Evolutionary conservation across 2,113 vertebrate genomes (phyloP), one percentile per base, ranked within the genome.

Genomic region (Zapus hudsonius): DNA sequence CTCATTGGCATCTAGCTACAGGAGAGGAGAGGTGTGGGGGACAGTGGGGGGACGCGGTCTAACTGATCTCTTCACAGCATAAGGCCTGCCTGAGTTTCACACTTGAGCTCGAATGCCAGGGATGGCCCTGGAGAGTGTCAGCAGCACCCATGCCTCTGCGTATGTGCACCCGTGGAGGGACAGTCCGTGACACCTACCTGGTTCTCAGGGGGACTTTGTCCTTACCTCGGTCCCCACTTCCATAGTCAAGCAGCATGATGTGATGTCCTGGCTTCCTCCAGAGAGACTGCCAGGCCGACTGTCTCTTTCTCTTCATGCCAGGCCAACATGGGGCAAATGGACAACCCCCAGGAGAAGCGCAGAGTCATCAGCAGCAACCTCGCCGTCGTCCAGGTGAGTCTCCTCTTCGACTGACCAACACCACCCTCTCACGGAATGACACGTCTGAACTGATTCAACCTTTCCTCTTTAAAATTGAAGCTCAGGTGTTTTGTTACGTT

Each of bases 281-380:
- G 31, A 52, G 57, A 27, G 40, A 9, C 25, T 36, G n/a, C 25
- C 59, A 55, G 63, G 70, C 74, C 40, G 15, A 33, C 22, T 69
- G 20, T n/a, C 42, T 69, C n/a, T 95, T 67, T 94, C 38, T 97
- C 69, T 96, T 90, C 55, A 22, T 93, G 29, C 47, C 84, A 99
- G 99, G 99, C 99, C 95, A 99, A 99, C 96, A 98, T 98, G 0
- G 99, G 99, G 67, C 98, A 99, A 97, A 98, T 99, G 79, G 98
- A 99, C 73, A 98, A 99, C 94, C 97, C 98, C 17, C 97, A 96
- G 63, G 98, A 99, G 96, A 98, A 98, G 75, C 98, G 98, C 98
- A 98, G 97, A 96, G 95, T 99, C 97, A 98, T 99, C 72, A 98
- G 98, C 95, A 99, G 99, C 95, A 99, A 99, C 96, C 97, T 99